These are phyloP conservation scores for Caenorhabditis afra DNA, from an alignment of 2,888 invertebrate species.

Conservation along the genomic window DNA sequence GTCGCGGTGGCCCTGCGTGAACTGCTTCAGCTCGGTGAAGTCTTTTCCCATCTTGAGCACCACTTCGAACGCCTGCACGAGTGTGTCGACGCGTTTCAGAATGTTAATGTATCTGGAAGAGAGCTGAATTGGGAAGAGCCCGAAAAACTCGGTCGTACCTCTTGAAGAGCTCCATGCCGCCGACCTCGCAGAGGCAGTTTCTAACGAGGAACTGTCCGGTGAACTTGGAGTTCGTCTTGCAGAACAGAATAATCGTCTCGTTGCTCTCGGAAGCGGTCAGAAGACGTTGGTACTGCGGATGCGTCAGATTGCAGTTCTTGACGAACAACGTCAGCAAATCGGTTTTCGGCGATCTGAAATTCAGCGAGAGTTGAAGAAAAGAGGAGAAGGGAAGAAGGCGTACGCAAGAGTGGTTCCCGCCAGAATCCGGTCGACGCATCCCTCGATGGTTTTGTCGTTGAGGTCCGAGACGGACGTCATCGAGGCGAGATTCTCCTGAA, in stretches of 20 bases:
- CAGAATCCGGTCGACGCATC: constrained; percentile 24
- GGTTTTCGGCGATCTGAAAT: constrained; percentile 20
- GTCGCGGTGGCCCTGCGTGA: background rate
- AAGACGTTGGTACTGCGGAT: constrained; percentile 10
- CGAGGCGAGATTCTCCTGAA: background rate
- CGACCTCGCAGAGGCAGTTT: background rate
- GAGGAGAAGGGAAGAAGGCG: background rate
- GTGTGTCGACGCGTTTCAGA: background rate
- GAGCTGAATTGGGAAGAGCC: background rate
- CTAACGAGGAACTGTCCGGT: background rate
- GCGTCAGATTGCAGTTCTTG: background rate
- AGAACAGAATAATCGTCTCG: background rate
- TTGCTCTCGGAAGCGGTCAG: constrained; percentile 3
- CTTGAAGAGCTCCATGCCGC: background rate
- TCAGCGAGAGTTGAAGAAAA: too few species aligned
- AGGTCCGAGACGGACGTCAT: constrained; percentile 4
- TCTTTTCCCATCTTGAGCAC: constrained; percentile 21
- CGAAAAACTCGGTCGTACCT: background rate
- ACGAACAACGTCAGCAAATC: constrained; percentile 17
- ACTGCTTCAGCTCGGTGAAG: background rate
- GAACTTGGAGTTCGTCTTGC: constrained; percentile 10
- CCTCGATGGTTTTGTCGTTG: constrained; percentile 23
- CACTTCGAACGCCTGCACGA: constrained; percentile 6
- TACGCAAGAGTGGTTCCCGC: background rate
- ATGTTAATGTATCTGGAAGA: constrained; percentile 22